phyloP scores from a whole-genome alignment of 2,797 vertebrate species.

The Macropodus opercularis region DNA sequence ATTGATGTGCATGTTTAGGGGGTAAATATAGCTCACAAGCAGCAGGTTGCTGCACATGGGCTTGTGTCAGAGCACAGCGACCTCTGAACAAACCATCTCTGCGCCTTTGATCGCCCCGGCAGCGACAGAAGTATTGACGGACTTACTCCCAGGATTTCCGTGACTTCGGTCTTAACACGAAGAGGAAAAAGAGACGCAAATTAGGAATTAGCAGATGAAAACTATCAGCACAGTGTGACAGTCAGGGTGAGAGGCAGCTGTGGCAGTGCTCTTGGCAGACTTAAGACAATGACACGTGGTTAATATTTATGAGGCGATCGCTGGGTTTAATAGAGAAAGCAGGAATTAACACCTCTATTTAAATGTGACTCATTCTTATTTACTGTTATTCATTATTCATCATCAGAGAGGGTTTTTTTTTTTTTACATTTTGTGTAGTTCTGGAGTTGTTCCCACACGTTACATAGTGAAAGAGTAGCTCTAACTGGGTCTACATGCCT shows the following conservation, averaged over 20 bases:
- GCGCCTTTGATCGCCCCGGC: conserved; percentile 24
- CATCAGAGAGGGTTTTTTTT: too few relatives aligned
- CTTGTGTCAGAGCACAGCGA: conserved; percentile 13
- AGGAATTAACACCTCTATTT: conserved; percentile 3
- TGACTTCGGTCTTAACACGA: conserved; percentile 8
- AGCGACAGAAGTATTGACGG: conserved; percentile 35
- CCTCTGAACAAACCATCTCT: conserved; percentile 38
- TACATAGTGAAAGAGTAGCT: too few relatives aligned
- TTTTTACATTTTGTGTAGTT: too few relatives aligned
- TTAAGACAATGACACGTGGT: conserved; percentile 26
- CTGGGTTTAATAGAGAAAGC: conserved; percentile 9
- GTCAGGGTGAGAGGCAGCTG: conserved; percentile 9
- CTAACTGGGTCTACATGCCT: too few relatives aligned
- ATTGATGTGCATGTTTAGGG: conserved; percentile 22
- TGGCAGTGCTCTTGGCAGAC: conserved; percentile 11
- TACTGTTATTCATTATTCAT: not conserved
- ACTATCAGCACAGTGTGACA: conserved; percentile 12
- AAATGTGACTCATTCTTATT: not conserved
- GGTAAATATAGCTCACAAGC: conserved; percentile 47
- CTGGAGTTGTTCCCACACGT: too few relatives aligned
- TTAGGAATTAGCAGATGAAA: conserved; percentile 29
- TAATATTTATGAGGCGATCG: conserved; percentile 6
- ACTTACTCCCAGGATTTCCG: conserved; percentile 34
- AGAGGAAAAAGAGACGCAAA: conserved; percentile 15
- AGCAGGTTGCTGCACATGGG: conserved; percentile 23